Percentiles rank a stretch among this genome's conserved stretches.
These are phyloP conservation scores for Allobates femoralis DNA, from an alignment of 2,797 vertebrate genomes.

Conservation along the genomic window DNA sequence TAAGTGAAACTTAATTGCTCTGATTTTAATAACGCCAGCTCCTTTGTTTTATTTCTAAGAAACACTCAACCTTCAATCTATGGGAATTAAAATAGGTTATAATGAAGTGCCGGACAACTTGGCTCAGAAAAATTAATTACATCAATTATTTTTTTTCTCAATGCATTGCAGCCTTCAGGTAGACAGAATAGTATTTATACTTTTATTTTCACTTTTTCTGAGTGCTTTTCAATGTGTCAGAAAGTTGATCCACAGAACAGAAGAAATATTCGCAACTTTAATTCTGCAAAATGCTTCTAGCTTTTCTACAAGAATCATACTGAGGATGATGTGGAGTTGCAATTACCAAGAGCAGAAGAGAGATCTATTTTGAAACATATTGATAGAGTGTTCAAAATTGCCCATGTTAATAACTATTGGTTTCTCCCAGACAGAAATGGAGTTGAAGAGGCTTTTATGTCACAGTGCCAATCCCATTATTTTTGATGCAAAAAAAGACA, in stretches of 20 bases:
- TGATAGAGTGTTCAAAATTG: conserved; percentile 49
- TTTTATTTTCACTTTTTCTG: background rate
- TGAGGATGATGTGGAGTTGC: conserved; percentile 30
- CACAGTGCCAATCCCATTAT: conserved; percentile 39
- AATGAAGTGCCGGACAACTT: conserved; percentile 12
- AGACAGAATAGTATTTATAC: background rate
- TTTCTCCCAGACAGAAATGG: conserved; percentile 43
- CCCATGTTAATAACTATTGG: conserved; percentile 53
- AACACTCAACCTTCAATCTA: conserved; percentile 20
- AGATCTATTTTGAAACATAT: conserved; percentile 51
- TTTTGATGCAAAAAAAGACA: conserved; percentile 31
- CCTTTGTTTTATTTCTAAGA: conserved; percentile 47
- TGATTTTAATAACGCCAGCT: conserved; percentile 37
- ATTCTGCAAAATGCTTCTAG: conserved; percentile 32
- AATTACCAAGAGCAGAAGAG: conserved; percentile 43
- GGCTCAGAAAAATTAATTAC: conserved; percentile 21
- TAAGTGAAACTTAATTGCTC: conserved; percentile 40
- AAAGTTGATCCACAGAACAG: conserved; percentile 35
- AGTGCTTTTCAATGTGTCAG: conserved; percentile 23
- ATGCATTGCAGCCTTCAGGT: background rate
- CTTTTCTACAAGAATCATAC: conserved; percentile 40
- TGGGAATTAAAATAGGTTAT: conserved; percentile 20
- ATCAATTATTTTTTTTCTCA: conserved; percentile 33
- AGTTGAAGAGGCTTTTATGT: conserved; percentile 26
- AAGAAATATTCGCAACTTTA: conserved; percentile 21